phyloP scores from a whole-genome alignment of 1,140 invertebrate species.

The Hylyphantes graminicola region DNA sequence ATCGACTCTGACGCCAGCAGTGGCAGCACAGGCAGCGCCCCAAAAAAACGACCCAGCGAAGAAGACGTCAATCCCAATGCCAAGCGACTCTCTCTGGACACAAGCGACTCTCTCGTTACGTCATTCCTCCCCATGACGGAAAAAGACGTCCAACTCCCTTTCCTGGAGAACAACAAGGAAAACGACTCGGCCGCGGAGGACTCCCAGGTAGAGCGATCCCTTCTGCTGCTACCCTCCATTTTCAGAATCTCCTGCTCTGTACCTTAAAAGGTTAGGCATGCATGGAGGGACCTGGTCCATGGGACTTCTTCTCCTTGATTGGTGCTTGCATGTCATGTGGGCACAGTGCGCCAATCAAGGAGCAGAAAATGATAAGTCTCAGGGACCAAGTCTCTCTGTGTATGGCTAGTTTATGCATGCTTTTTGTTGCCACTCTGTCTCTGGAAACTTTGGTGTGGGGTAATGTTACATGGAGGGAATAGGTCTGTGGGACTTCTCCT shows the following conservation, averaged over 20 bases:
- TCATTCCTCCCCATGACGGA: background rate
- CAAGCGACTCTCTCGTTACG: background rate
- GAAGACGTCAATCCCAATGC: conserved; percentile 28
- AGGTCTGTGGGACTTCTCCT: too few relatives aligned
- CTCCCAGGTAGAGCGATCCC: conserved; percentile 34
- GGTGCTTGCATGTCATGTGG: too few relatives aligned
- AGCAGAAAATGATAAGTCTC: too few relatives aligned
- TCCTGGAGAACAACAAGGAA: conserved; percentile 32
- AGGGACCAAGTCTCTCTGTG: too few relatives aligned
- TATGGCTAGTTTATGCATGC: too few relatives aligned
- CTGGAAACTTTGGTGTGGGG: too few relatives aligned
- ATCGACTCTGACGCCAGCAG: conserved; percentile 25
- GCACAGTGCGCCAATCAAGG: too few relatives aligned
- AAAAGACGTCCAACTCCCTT: conserved; percentile 32
- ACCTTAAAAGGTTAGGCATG: background rate
- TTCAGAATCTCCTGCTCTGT: background rate
- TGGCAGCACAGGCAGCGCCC: background rate
- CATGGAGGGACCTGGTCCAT: too few relatives aligned
- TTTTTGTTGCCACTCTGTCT: too few relatives aligned
- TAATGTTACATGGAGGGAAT: too few relatives aligned
- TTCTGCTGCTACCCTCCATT: conserved; percentile 21
- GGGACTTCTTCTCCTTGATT: too few relatives aligned
- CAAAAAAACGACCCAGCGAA: conserved; percentile 32
- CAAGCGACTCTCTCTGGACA: conserved; percentile 22
- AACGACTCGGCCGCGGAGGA: conserved; percentile 55